Conservation (phyloP, 2,113 vertebrate species). For the Periophthalmus modestus region DNA sequence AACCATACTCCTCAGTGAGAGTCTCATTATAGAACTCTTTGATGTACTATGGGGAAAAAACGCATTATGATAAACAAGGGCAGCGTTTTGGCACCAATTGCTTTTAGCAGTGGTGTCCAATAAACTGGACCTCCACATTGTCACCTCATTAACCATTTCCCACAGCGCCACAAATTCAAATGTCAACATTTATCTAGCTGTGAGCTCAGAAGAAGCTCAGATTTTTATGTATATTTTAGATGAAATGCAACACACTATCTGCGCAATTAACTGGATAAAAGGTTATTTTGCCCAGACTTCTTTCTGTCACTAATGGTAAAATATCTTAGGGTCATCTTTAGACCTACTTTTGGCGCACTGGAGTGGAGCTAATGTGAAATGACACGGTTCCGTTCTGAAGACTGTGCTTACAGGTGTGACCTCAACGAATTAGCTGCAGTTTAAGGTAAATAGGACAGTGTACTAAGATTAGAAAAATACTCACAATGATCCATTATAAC, state of each 20-base stretch:
- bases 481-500: background rate
- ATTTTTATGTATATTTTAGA: background rate
- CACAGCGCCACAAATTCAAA: background rate
- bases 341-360: background rate
- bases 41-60: slow-evolving; percentile 77
- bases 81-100: background rate
- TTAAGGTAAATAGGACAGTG: slow-evolving; percentile 1
- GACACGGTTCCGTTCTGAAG: slow-evolving; percentile 9
- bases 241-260: background rate
- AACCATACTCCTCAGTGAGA: slow-evolving; percentile 62
- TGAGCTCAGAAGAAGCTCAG: background rate
- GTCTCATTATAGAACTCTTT: slow-evolving; percentile 88
- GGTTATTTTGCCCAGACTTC: background rate
- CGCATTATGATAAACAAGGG: background rate
- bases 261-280: background rate
- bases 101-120: background rate
- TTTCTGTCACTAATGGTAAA: no score
- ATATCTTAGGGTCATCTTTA: background rate
- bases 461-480: slow-evolving; percentile 2
- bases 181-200: slow-evolving; percentile 15
- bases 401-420: slow-evolving; percentile 15
- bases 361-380: slow-evolving; percentile 12
- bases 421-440: slow-evolving; percentile 4
- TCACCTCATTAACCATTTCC: slow-evolving; percentile 15
- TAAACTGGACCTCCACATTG: background rate